Percentiles rank a stretch among this genome's conserved stretches.
phyloP scores from a whole-genome alignment of 1,140 invertebrate species.

The Sycophila sp. region DNA sequence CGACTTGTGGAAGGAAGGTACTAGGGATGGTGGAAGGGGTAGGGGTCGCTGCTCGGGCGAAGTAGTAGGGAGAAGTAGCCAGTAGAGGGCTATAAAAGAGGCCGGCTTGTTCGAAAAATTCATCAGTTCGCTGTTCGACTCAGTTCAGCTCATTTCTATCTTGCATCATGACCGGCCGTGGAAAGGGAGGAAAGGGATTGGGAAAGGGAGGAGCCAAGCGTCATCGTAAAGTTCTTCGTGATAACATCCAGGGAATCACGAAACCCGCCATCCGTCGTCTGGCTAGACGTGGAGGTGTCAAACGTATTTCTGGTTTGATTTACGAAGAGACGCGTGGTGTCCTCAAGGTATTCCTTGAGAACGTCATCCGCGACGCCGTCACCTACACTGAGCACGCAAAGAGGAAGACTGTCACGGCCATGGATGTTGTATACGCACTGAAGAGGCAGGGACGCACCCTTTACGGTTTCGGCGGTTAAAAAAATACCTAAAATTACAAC shows the following conservation, averaged over 20 bases:
- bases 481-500: too few species aligned
- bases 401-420: constrained; percentile 70
- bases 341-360: constrained; percentile 45
- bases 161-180: background rate
- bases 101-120: background rate
- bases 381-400: constrained; percentile 22
- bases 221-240: constrained; percentile 72
- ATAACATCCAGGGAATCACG: constrained; percentile 17
- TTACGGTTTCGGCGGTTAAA: background rate
- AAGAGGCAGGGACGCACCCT: background rate
- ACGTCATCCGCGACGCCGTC: constrained; percentile 14
- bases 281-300: constrained; percentile 75
- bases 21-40: background rate
- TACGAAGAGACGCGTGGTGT: constrained; percentile 9
- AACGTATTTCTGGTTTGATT: constrained; percentile 71
- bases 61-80: background rate
- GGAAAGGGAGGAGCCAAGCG: constrained; percentile 68
- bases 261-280: constrained; percentile 54
- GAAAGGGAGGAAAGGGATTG: background rate
- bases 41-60: background rate
- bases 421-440: background rate
- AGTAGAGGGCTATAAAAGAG: background rate
- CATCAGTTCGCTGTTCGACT: background rate
- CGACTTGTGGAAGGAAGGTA: background rate
- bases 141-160: background rate